phyloP scores from a whole-genome alignment of 2,888 invertebrate genomes.

The Hoplodrina blanda region DNA sequence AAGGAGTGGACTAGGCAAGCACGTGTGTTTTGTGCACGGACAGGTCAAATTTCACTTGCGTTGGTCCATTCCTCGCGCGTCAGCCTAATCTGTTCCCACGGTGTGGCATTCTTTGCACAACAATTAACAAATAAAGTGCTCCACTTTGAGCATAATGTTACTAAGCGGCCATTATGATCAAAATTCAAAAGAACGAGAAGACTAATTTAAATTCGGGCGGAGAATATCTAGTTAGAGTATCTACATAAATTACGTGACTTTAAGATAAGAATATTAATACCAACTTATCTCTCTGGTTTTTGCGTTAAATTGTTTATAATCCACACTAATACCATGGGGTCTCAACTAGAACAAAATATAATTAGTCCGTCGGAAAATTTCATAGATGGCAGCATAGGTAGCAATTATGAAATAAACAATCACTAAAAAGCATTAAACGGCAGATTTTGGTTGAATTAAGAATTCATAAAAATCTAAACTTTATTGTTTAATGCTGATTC shows the following conservation, averaged over 20 bases:
- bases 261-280: neutral
- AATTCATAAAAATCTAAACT: too few species aligned
- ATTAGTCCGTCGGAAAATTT: too few species aligned
- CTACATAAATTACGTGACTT: conserved; percentile 7
- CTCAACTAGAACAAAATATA: too few species aligned
- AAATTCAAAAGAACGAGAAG: conserved; percentile 32
- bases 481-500: too few species aligned
- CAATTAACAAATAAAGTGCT: conserved; percentile 59
- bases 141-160: conserved; percentile 48
- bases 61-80: conserved; percentile 67
- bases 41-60: conserved; percentile 69
- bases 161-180: conserved; percentile 31
- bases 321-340: too few species aligned
- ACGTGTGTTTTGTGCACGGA: conserved; percentile 50
- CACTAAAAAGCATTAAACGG: too few species aligned
- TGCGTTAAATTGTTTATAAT: neutral
- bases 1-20: conserved; percentile 34
- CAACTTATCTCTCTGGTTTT: neutral
- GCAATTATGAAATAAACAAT: too few species aligned
- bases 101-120: conserved; percentile 68
- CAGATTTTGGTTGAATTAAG: too few species aligned
- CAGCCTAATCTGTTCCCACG: conserved; percentile 70
- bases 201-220: conserved; percentile 36
- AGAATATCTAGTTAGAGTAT: conserved; percentile 37
- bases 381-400: too few species aligned